A percentile compares a stretch with the other conserved stretches of the same genome.
Conservation (phyloP, 30 jellyfish, hydroid and myxozoan species). For the Aurelia sp. region DNA sequence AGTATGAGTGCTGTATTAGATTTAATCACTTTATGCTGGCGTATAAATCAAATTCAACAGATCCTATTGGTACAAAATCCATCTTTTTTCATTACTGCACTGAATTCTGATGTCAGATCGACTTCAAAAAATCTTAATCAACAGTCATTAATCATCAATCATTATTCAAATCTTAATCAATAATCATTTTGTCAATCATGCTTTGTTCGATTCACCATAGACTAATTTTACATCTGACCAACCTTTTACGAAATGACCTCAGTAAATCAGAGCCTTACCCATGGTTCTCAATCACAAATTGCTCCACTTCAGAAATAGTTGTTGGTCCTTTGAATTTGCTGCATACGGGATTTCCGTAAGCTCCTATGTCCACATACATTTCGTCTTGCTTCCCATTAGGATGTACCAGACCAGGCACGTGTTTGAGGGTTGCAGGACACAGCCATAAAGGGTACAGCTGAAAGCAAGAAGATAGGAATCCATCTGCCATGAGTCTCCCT, state of each 20-base stretch:
- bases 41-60: too few species aligned
- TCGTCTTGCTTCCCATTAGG: constrained; percentile 28
- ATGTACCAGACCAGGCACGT: constrained; percentile 71
- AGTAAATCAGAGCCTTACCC: constrained; percentile 23
- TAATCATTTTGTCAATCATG: background rate
- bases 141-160: too few species aligned
- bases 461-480: background rate
- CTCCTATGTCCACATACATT: constrained; percentile 68
- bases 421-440: constrained; percentile 55
- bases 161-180: too few species aligned
- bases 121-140: too few species aligned
- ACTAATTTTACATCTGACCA: too few species aligned
- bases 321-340: constrained; percentile 47
- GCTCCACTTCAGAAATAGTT: constrained; percentile 53
- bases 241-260: too few species aligned
- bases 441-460: constrained; percentile 73
- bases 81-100: too few species aligned
- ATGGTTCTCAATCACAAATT: constrained; percentile 56
- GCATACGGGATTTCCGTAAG: constrained; percentile 64
- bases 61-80: too few species aligned
- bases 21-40: too few species aligned
- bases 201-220: constrained; percentile 19
- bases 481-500: too few species aligned
- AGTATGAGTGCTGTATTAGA: too few species aligned
- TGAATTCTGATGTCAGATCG: too few species aligned